Evolutionary conservation across 2,797 vertebrate species (phyloP), one percentile per base, ranked within the genome.

Genomic region (Pelodytes ibericus): DNA sequence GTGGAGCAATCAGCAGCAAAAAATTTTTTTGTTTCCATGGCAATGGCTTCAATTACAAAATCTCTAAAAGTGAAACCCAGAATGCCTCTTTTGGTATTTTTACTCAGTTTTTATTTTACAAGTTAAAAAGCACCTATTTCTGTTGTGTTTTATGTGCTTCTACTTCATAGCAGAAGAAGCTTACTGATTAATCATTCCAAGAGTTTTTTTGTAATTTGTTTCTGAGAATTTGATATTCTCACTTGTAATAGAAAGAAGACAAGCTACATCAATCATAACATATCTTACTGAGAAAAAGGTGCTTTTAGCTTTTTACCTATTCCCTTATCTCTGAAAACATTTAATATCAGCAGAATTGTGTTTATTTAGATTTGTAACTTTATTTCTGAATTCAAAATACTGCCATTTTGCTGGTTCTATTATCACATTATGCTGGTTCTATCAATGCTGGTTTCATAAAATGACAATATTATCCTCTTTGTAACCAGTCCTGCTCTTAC

Each of bases 241-340:
- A 47, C 18, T 44, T 31, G 7, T 51, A 67, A 31, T 20, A 30
- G 6, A 67, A 51, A 67, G n/a, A 51, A 67, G 41, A 67, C 44
- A 30, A n/a, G 18, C 44, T 51, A 44, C 64, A 67, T 67, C 44
- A 49, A 29, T 67, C 64, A 67, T 30, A 51, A 51, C n/a, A 65
- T 4, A n/a, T 24, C 22, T 47, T 20, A 49, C 39, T 51, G 26
- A 22, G 44, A 51, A 47, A n/a, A 5, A 64, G 33, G 64, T 51
- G 64, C 26, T 47, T 22, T 41, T 13, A 41, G 31, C 26, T 20
- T 9, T 67, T 51, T 51, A 6, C 8, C 24, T 30, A 51, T 18
- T 27, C 25, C 22, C 63, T 47, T 44, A 27, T 47, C 8, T 15
- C 31, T 41, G n/a, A 31, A 33, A 41, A 22, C 20, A 22, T 63